Base-by-base conservation (phyloP, 2,888 invertebrate genomes). In the Cosmorhoe ocellata region DNA sequence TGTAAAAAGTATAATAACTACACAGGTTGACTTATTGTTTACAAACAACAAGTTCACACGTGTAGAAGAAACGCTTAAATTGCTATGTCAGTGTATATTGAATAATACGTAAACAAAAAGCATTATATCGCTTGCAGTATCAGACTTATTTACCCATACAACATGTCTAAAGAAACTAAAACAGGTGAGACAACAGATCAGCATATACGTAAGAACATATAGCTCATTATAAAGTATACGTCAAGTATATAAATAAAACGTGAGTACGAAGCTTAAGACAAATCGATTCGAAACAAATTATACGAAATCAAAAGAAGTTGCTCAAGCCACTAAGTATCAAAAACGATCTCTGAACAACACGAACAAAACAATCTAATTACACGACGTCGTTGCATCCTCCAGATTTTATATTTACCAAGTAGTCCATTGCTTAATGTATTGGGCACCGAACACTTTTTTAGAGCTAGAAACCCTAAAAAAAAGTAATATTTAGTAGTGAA, bases 291-390 rank as follows among this genome's bases (percentile, higher is more conserved):
- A 14, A 42, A 32, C 26, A 13, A 32, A 42, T 33, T 37, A 28
- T 27, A 46, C 12, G 18, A 38, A 30, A 37, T 38, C 37, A 38
- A 45, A 46, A 27, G n/a, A 22, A 11, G 22, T 31, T 22, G 14
- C 41, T 24, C n/a, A 33, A n/a, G 5, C 26, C 10, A 41, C 12
- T 22, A 24, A 32, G 30, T 42, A 27, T 33, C 33, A 14, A 33
- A 42, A 26, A 33, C 42, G 31, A 42, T 24, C 32, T 42, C 32
- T 6, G 37, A 42, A 48, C 28, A 26, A 48, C 53, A 41, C 24
- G 34, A 53, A 47, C 40, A 50, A 46, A 49, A 53, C 53, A 36
- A 37, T 37, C 36, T 53, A 44, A 53, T 53, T n/a, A n/a, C n/a
- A n/a, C n/a, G n/a, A n/a, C n/a, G n/a, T n/a, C n/a, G n/a, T n/a